Base-by-base conservation (phyloP, 2,797 vertebrate species). In the Picus viridis region DNA sequence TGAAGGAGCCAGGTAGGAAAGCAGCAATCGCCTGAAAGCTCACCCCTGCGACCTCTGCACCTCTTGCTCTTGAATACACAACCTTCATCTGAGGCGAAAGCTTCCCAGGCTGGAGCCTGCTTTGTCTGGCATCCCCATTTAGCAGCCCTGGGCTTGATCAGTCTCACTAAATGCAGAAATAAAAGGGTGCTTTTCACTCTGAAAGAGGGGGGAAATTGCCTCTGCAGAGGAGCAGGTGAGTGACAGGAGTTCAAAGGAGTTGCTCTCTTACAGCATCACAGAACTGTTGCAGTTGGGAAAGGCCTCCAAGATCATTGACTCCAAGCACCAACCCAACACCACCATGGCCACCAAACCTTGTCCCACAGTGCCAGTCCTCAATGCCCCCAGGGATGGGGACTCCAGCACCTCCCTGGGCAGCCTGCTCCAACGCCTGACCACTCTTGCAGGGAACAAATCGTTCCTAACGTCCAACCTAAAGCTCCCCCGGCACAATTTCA, bases 1-100 rank as follows among this genome's bases (percentile, higher is more conserved):
- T 16, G n/a, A 49, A 49, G 1, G 39, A 9, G 58, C 12, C 29
- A 11, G 1, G 0, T 0, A 1, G 30, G n/a, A 17, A 5, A 4
- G 19, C 73, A 7, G 0, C 0, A 13, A 65, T 9, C 65, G 49
- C 62, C 1, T 3, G 1, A 4, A 22, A 77, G 2, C 65, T 34
- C 41, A 18, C 41, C 77, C 8, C 2, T 7, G 10, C 4, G 17
- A 23, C 53, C 59, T 11, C 1, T 2, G 22, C 3, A 3, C 30
- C 27, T 32, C n/a, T 23, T 30, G 53, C 12, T 4, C 0, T 1
- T 15, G 51, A 30, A 10, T 1, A 8, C 10, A 24, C 9, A 41
- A 23, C 23, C 27, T 54, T 47, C 16, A 1, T 29, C 61, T 7
- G 20, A 65, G 49, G n/a, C 5, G 29, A 36, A 70, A 10, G 18